Percentiles rank a stretch among this genome's conserved stretches.
Evolutionary conservation across 2,113 vertebrate species (phyloP).

Genomic region (Lutjanus erythropterus): DNA sequence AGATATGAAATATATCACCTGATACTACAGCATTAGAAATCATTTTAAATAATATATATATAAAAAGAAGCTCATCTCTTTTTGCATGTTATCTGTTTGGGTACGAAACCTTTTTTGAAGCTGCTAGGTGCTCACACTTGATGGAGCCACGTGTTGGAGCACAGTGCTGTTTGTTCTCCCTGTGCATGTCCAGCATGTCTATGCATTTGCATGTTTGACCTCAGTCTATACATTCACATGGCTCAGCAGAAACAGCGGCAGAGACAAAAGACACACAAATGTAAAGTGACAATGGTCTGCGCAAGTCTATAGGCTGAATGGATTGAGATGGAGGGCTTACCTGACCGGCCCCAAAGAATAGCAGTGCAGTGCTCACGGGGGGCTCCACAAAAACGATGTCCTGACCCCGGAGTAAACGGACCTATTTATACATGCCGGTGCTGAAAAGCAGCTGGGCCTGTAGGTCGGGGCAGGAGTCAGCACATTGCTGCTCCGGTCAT

Average conservation of each 20-base stretch:
- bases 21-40: neutral
- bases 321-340: constrained; percentile 79
- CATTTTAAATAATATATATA: neutral
- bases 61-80: neutral
- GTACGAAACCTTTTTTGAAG: constrained; percentile 12
- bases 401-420: constrained; percentile 68
- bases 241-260: constrained; percentile 60
- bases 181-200: constrained; percentile 19
- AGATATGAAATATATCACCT: neutral
- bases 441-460: constrained; percentile 69
- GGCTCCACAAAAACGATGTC: constrained; percentile 80
- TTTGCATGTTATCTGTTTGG: neutral
- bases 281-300: constrained; percentile 53
- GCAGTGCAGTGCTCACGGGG: constrained; percentile 72
- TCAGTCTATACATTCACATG: constrained; percentile 50
- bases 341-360: constrained; percentile 83
- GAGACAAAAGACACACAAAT: constrained; percentile 53
- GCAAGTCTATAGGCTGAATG: constrained; percentile 52
- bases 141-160: neutral
- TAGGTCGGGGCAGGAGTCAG: constrained; percentile 81
- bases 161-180: neutral
- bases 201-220: constrained; percentile 24
- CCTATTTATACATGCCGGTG: constrained; percentile 85
- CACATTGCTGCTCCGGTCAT: constrained; percentile 84
- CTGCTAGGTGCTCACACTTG: neutral